A percentile compares a stretch with the other conserved stretches of the same genome.
Conservation (phyloP, 1,140 invertebrate genomes). For the Drosophila willistoni region DNA sequence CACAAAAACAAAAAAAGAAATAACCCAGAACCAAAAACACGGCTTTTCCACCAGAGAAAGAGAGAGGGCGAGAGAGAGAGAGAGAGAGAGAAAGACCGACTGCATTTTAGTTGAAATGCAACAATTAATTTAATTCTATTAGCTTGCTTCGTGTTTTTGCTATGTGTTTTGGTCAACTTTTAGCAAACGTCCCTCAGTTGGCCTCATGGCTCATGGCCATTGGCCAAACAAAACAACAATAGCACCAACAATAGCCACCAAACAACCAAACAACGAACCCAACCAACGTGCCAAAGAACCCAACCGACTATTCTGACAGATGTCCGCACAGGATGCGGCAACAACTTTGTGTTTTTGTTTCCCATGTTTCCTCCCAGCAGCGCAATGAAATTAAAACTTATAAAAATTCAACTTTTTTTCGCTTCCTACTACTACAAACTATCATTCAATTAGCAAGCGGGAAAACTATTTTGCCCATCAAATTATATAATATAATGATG, state of each 20-base stretch:
- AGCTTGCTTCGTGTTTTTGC: neutral
- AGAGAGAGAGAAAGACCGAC: too few relatives aligned
- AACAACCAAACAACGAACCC: neutral
- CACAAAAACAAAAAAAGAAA: neutral
- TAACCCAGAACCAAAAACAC: neutral
- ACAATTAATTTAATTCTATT: constrained; percentile 6
- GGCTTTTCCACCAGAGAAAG: neutral
- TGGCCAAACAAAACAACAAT: neutral
- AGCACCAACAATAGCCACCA: neutral
- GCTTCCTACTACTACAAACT: too few relatives aligned
- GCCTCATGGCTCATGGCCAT: neutral
- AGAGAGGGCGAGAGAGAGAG: neutral
- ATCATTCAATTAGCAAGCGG: neutral
- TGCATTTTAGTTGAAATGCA: neutral
- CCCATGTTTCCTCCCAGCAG: neutral
- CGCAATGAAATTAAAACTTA: constrained; percentile 2
- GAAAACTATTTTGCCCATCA: neutral
- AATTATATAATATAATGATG: too few relatives aligned
- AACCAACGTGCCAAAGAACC: neutral
- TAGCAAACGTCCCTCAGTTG: neutral
- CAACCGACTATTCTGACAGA: neutral
- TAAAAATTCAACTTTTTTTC: constrained; percentile 3
- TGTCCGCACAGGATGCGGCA: neutral
- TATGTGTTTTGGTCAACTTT: neutral
- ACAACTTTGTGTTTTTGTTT: neutral